Evolutionary conservation across 2,888 invertebrate species (phyloP).

Genomic region (Drosophila macrospina): DNA sequence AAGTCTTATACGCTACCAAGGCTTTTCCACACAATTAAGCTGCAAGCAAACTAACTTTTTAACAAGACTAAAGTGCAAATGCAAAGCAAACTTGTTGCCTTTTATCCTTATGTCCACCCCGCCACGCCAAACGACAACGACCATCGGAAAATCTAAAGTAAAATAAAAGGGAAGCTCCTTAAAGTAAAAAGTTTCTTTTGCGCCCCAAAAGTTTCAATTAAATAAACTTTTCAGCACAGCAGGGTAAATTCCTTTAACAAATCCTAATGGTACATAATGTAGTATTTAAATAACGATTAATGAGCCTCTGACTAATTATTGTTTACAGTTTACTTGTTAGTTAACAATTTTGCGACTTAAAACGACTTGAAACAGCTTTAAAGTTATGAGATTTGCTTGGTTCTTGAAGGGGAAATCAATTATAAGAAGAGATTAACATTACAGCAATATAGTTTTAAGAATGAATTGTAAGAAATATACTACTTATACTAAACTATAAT

Average conservation of each 20-base stretch:
- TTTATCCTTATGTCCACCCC: slow-evolving; percentile 10
- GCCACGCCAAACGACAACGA: background rate
- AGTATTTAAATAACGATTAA: slow-evolving; percentile 15
- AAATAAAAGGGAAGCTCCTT: slow-evolving; percentile 33
- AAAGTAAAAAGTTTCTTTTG: slow-evolving; percentile 62
- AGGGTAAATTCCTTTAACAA: slow-evolving; percentile 8
- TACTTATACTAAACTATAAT: too few relatives aligned
- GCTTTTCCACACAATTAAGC: slow-evolving; percentile 69
- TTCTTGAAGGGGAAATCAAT: background rate
- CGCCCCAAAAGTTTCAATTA: slow-evolving; percentile 45
- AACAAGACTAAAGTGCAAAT: slow-evolving; percentile 56
- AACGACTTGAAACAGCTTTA: background rate
- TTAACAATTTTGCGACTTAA: background rate
- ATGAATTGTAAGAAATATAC: too few relatives aligned
- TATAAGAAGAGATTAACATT: too few relatives aligned
- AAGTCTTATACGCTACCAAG: slow-evolving; percentile 16
- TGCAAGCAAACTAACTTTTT: slow-evolving; percentile 66
- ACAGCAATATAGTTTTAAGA: too few relatives aligned
- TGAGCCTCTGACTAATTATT: slow-evolving; percentile 1
- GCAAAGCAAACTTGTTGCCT: slow-evolving; percentile 72
- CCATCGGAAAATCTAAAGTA: slow-evolving; percentile 7
- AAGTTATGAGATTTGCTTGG: background rate
- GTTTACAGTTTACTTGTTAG: background rate
- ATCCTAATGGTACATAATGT: slow-evolving; percentile 15
- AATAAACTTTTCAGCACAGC: slow-evolving; percentile 44